Conservation (phyloP, 2,888 invertebrate genomes). For the Netelia virgata region DNA sequence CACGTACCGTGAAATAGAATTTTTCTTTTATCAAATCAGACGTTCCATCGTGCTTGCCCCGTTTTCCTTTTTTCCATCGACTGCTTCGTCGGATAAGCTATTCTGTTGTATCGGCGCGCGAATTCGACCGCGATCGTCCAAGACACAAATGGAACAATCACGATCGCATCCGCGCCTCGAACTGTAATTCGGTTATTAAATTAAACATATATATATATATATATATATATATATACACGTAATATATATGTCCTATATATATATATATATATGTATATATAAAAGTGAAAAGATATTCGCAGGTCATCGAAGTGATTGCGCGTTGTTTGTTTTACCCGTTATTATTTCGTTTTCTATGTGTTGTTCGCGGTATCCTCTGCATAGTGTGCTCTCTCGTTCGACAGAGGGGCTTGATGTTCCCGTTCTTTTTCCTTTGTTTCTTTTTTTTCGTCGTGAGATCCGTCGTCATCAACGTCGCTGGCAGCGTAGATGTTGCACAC, state of each 20-base stretch:
- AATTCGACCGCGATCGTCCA: conserved; percentile 28
- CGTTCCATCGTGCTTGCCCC: conserved; percentile 19
- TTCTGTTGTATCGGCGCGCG: conserved; percentile 24
- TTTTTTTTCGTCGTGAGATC: conserved; percentile 53
- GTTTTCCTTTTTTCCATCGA: conserved; percentile 33
- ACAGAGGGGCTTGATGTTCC: conserved; percentile 36
- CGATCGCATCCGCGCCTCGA: conserved; percentile 24
- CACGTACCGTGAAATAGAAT: background rate
- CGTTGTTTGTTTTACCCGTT: conserved; percentile 64
- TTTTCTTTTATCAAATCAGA: background rate
- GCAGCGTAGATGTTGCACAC: conserved; percentile 22
- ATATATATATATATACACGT: conserved; percentile 56
- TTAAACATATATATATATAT: conserved; percentile 44
- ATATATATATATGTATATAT: conserved; percentile 53
- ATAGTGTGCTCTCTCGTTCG: conserved; percentile 38
- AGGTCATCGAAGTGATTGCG: conserved; percentile 72
- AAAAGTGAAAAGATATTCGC: conserved; percentile 62
- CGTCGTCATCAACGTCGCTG: conserved; percentile 32
- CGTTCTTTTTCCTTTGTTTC: background rate
- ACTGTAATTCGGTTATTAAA: conserved; percentile 45
- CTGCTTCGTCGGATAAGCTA: conserved; percentile 32
- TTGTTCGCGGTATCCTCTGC: conserved; percentile 28
- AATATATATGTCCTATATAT: conserved; percentile 44
- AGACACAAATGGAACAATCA: background rate
- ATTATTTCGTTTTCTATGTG: conserved; percentile 36